Base-by-base conservation (phyloP, 2,888 invertebrate genomes). In the Chromoteleia sp. region DNA sequence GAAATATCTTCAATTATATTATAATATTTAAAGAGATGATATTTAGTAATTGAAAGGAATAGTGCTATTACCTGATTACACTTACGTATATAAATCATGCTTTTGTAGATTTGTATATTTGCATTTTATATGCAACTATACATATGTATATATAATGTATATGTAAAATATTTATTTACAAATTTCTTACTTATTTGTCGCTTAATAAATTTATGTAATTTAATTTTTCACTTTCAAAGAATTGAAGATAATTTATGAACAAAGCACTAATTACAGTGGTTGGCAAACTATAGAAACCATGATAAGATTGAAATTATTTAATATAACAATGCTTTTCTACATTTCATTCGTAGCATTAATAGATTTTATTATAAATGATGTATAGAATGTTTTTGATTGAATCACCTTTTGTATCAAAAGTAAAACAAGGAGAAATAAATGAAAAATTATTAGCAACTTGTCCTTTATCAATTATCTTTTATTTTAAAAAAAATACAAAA, bases 371-470 rank as follows among this genome's bases (percentile, higher is more conserved):
- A 54, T 54, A 54, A 41, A 43, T 54, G 25, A 68, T 43, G 29
- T 67, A 68, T 43, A 54, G 43, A 67, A 68, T 68, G 67, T 68
- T 68, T 68, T 68, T 2, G 39, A 68, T 68, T 54, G 54, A 68
- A 52, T 43, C 30, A 67, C 43, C 25, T 68, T 68, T 68, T 54
- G 67, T 68, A 68, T 54, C 25, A 41, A 54, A 68, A 68, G 43
- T 68, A 43, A 54, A 68, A 54, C 15, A 25, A 17, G 12, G 39
- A 54, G 29, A 68, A 68, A 68, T 52, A 65, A 65, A 68, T 68
- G 43, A 68, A 0, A 6, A 54, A 54, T 68, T 39, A 54, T 68
- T 54, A 68, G 54, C 54, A 54, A 52, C 4, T 6, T 30, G 45
- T 19, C 14, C n/a, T 25, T 33, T 33, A 10, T 33, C 6, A 33